phyloP scores from a whole-genome alignment of 2,797 vertebrate genomes.

The Hydrocynus forskahlii region DNA sequence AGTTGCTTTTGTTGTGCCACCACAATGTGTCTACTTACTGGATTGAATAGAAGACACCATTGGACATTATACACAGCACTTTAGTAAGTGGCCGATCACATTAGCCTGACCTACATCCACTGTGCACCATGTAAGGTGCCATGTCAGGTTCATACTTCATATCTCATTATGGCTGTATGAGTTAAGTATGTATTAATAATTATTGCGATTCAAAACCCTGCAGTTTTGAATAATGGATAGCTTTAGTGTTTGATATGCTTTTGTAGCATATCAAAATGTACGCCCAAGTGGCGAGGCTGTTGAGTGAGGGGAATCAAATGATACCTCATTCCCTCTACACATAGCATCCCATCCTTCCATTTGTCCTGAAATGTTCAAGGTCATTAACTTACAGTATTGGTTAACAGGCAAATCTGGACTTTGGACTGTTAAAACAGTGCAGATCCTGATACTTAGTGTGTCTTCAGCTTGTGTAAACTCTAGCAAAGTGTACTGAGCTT shows the following conservation, averaged over 20 bases:
- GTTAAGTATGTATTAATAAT: constrained; percentile 41
- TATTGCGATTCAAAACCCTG: constrained; percentile 31
- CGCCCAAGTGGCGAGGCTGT: constrained; percentile 6
- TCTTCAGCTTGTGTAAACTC: constrained; percentile 37
- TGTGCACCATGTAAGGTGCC: constrained; percentile 22
- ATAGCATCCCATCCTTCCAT: constrained; percentile 25
- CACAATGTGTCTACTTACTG: constrained; percentile 31
- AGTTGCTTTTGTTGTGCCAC: constrained; percentile 22
- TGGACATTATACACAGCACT: constrained; percentile 50
- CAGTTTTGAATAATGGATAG: constrained; percentile 38
- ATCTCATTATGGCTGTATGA: constrained; percentile 28
- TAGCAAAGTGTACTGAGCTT: constrained; percentile 29
- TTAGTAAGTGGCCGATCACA: constrained; percentile 51
- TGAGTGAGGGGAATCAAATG: constrained; percentile 5
- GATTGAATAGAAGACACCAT: constrained; percentile 31
- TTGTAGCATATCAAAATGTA: constrained; percentile 31
- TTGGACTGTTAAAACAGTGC: constrained; percentile 22
- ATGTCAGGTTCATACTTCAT: constrained; percentile 44
- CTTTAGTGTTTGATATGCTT: constrained; percentile 26
- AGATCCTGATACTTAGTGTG: constrained; percentile 23
- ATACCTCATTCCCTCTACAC: not conserved
- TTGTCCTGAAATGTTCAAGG: constrained; percentile 35
- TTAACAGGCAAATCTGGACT: constrained; percentile 54
- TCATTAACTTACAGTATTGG: constrained; percentile 37
- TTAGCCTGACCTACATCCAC: constrained; percentile 45